phyloP scores from a whole-genome alignment of 2,113 vertebrate species.

The Plecturocebus donacophilus region DNA sequence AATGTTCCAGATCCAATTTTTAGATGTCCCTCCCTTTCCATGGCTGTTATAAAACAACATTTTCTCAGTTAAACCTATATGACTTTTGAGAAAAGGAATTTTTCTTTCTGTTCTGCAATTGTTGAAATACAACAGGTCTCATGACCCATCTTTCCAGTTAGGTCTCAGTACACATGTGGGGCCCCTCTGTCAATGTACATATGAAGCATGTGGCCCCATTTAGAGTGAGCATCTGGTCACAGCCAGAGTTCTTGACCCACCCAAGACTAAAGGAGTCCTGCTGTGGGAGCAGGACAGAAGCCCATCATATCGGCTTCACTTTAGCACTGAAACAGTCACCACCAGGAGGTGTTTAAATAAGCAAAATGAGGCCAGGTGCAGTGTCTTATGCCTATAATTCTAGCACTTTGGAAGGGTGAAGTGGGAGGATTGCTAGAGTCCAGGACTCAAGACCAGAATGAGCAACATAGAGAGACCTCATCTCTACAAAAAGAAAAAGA shows the following conservation, averaged over 20 bases:
- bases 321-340: neutral
- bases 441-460: too few relatives aligned
- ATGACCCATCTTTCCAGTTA: neutral
- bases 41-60: neutral
- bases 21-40: conserved; percentile 4
- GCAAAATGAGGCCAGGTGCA: neutral
- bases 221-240: too few relatives aligned
- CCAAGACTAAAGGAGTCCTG: neutral
- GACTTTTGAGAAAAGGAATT: neutral
- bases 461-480: too few relatives aligned
- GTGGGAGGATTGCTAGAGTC: too few relatives aligned
- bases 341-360: neutral
- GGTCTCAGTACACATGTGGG: neutral
- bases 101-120: neutral
- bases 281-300: neutral
- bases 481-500: too few relatives aligned
- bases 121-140: neutral
- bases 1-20: neutral
- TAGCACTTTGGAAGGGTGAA: too few relatives aligned
- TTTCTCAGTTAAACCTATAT: neutral
- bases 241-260: neutral
- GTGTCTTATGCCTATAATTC: too few relatives aligned
- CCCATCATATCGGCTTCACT: neutral
- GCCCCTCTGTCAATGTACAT: neutral
- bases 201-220: neutral